A percentile compares a stretch with the other conserved stretches of the same genome.
Conservation (phyloP, 1,140 invertebrate species). For the Pomacea maculata region DNA sequence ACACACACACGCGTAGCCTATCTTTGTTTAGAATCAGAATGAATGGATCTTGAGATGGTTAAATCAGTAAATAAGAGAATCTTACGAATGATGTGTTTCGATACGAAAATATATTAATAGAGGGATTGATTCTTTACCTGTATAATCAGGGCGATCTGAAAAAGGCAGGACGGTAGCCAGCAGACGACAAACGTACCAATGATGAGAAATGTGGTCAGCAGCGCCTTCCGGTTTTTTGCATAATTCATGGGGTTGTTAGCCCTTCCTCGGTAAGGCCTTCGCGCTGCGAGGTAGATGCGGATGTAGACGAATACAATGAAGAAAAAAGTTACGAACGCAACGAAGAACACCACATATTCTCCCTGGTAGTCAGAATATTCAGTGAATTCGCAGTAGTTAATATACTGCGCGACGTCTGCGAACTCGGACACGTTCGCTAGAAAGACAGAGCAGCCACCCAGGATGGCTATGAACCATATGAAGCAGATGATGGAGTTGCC, state of each 20-base stretch:
- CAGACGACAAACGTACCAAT: slow-evolving; percentile 75
- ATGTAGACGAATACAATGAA: slow-evolving; percentile 49
- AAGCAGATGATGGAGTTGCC: slow-evolving; percentile 76
- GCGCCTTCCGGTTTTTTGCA: slow-evolving; percentile 71
- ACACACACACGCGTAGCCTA: background rate
- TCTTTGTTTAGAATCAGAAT: background rate
- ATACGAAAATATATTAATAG: background rate
- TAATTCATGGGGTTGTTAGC: slow-evolving; percentile 30
- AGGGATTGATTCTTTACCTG: slow-evolving; percentile 26
- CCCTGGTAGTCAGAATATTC: slow-evolving; percentile 51
- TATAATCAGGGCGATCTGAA: slow-evolving; percentile 45
- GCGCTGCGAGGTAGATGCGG: slow-evolving; percentile 45
- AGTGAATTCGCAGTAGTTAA: slow-evolving; percentile 65
- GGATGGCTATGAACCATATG: slow-evolving; percentile 71
- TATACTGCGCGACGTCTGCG: slow-evolving; percentile 47
- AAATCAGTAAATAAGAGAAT: background rate
- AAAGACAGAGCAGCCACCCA: slow-evolving; percentile 68
- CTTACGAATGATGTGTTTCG: background rate
- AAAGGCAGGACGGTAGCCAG: slow-evolving; percentile 73
- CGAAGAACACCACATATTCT: slow-evolving; percentile 54
- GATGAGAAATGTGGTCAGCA: slow-evolving; percentile 75
- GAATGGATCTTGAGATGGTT: background rate
- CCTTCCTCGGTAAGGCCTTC: slow-evolving; percentile 27
- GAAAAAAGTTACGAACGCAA: slow-evolving; percentile 66
- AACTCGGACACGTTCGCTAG: slow-evolving; percentile 36